Evolutionary conservation across 2,888 invertebrate species (phyloP), one percentile per base, ranked within the genome.

Genomic region (Smittia aterrima): DNA sequence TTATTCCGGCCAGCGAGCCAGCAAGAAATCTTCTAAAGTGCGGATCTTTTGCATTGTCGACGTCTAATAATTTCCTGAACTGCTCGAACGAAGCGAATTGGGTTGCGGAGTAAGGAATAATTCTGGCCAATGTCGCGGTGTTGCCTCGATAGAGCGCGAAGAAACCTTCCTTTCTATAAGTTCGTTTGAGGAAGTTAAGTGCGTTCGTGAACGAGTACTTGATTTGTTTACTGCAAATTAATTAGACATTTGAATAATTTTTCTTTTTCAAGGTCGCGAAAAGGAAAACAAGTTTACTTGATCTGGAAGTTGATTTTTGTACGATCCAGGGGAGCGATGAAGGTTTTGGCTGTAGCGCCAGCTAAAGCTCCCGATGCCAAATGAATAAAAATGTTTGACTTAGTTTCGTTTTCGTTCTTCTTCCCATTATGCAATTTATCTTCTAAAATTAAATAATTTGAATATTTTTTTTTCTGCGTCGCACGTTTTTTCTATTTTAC

Each of bases 281-380:
- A 16, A 25, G 41, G 4, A 68, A 24, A 47, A 41, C 18, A 22
- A 53, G 18, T 54, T 84, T 82, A 90, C 86, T 89, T 89, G 79
- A 90, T 91, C 87, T 99, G 98, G 82, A 99, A 99, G 85, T 96
- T 96, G 78, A 99, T 99, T 87, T 99, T 99, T 76, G 98, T 94
- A 76, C 99, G 87, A 85, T 99, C 99, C 73, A 99, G 85, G 0
- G 99, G 99, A 1, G 99, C 99, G 78, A 99, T 98, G 66, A 89
- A 88, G 0, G 98, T 96, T 85, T 99, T 99, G 25, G 98, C 98
- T 75, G 93, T 78, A 1, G 95, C 96, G 20, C 99, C 99, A 27
- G 99, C 98, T 20, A 90, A 83, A 0, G 98, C 98, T 38, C 99
- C 99, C 0, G 98, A 91, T 68, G 90, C 83, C 77, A 98, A 86